phyloP scores from a whole-genome alignment of 2,888 invertebrate species.

The Brachypterus glaber region DNA sequence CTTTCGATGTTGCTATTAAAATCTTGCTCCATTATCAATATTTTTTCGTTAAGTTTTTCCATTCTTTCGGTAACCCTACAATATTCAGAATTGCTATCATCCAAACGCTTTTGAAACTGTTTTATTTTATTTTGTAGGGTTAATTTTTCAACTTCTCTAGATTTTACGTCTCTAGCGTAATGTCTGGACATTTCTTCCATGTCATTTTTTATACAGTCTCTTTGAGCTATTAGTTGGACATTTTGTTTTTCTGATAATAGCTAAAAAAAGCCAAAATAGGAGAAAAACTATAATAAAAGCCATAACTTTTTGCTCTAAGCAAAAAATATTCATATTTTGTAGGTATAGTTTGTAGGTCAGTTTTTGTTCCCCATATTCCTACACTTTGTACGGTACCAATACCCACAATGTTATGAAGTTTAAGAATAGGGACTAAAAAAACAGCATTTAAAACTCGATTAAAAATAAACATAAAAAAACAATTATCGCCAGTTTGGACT shows the following conservation, averaged over 20 bases:
- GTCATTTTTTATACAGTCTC: constrained; percentile 49
- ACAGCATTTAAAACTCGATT: no score
- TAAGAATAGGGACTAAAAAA: no score
- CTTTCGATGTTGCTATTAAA: constrained; percentile 14
- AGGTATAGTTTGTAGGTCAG: no score
- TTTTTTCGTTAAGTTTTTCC: constrained; percentile 28
- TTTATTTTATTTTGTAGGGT: constrained; percentile 38
- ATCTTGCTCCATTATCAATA: constrained; percentile 30
- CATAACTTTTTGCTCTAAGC: no score
- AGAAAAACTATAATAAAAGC: no score
- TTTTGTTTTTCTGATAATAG: constrained; percentile 49
- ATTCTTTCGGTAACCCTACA: constrained; percentile 30
- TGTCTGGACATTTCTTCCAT: constrained; percentile 47
- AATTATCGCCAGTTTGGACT: no score
- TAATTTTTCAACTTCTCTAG: constrained; percentile 50
- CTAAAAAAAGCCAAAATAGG: constrained; percentile 33
- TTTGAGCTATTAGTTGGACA: constrained; percentile 48
- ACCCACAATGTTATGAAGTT: no score
- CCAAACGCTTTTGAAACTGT: constrained; percentile 38
- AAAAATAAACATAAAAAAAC: no score
- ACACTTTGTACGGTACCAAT: no score
- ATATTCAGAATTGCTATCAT: constrained; percentile 30
- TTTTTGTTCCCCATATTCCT: no score
- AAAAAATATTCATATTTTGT: no score
- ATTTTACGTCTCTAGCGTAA: constrained; percentile 48